Conservation (phyloP, 2,113 vertebrate genomes). For the Cacatua alba region DNA sequence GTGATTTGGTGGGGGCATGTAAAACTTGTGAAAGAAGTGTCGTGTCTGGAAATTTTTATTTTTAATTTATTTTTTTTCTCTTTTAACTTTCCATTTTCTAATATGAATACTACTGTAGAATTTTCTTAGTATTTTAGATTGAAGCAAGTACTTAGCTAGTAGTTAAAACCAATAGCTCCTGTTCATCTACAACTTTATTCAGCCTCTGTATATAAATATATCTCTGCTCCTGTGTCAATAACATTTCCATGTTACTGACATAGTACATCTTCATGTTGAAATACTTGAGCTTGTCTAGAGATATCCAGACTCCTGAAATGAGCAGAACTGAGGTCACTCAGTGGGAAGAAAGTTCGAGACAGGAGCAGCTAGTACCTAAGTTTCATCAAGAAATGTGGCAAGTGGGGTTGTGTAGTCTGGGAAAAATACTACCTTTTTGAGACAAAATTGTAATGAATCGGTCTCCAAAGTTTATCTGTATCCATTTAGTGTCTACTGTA, state of each 20-base stretch:
- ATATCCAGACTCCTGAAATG: not conserved
- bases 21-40: not conserved
- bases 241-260: not conserved
- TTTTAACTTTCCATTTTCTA: not conserved
- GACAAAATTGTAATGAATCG: not conserved
- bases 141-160: not conserved
- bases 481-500: not conserved
- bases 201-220: rapidly evolving
- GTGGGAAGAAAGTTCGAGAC: not conserved
- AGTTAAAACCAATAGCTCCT: not conserved
- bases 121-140: not conserved
- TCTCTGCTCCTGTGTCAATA: rapidly evolving
- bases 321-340: rapidly evolving
- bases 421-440: not conserved
- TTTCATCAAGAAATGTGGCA: not conserved
- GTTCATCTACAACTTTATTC: not conserved
- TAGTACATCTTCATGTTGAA: rapidly evolving
- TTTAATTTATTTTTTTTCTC: not conserved
- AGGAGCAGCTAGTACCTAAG: not conserved
- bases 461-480: not conserved
- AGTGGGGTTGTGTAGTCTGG: too few relatives aligned
- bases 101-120: not conserved
- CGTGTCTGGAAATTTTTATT: not conserved
- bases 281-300: not conserved
- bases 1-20: not conserved